These are phyloP conservation scores for Cotesia vestalis DNA, from an alignment of 1,140 invertebrate genomes.

Conservation along the genomic window DNA sequence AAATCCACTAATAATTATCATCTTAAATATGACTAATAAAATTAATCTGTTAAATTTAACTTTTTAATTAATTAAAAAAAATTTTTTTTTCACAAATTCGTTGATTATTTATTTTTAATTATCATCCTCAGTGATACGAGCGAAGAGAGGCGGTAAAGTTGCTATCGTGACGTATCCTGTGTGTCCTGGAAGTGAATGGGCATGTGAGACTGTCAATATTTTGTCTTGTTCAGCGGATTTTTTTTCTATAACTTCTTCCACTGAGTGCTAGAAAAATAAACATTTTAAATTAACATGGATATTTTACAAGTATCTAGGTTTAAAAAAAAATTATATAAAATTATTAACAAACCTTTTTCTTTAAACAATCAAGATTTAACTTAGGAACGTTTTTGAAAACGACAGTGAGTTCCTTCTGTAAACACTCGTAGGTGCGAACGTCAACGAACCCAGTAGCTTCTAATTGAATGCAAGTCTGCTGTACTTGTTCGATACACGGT, in stretches of 20 bases:
- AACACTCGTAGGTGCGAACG: constrained; percentile 86
- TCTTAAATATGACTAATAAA: no score
- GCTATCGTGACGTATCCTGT: constrained; percentile 95
- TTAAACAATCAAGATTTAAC: constrained; percentile 74
- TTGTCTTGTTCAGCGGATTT: constrained; percentile 65
- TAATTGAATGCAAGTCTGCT: constrained; percentile 81
- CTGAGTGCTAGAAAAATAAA: constrained; percentile 57
- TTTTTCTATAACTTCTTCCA: constrained; percentile 59
- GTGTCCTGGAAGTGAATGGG: constrained; percentile 82
- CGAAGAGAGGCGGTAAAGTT: constrained; percentile 74
- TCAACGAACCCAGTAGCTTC: constrained; percentile 80
- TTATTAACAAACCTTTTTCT: constrained; percentile 66
- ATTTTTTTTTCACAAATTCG: constrained; percentile 20
- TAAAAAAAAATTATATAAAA: constrained; percentile 29
- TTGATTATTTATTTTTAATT: constrained; percentile 7
- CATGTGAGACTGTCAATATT: constrained; percentile 75
- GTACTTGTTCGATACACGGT: constrained; percentile 98
- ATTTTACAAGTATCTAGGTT: neutral
- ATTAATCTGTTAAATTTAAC: no score
- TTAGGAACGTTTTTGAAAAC: constrained; percentile 76
- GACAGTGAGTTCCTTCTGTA: constrained; percentile 84
- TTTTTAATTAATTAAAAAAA: no score
- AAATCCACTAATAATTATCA: no score
- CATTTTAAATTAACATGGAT: neutral
- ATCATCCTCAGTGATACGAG: constrained; percentile 40